Percentiles rank a stretch among this genome's conserved stretches.
phyloP scores from a whole-genome alignment of 2,888 invertebrate genomes.

The Cepaea hortensis region DNA sequence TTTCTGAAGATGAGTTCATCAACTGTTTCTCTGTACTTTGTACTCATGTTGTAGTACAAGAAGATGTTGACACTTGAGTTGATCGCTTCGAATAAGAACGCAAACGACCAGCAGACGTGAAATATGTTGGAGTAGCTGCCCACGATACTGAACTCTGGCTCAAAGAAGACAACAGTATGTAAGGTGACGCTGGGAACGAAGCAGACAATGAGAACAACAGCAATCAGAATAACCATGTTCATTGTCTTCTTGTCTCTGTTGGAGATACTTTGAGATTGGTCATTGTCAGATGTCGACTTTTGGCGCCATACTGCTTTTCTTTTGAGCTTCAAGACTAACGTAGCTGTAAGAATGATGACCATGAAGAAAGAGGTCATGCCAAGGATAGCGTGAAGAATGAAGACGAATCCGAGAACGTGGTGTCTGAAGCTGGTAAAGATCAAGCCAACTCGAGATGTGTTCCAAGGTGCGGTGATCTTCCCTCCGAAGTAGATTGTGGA shows the following conservation, averaged over 20 bases:
- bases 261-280: background rate
- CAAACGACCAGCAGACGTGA: conserved; percentile 1
- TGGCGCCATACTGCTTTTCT: background rate
- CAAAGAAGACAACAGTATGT: background rate
- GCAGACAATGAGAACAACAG: background rate
- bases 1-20: background rate
- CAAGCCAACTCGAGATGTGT: background rate
- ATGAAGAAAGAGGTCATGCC: background rate
- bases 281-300: background rate
- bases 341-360: background rate
- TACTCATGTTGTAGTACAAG: conserved; percentile 7
- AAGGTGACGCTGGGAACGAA: background rate
- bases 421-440: background rate
- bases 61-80: conserved; percentile 6
- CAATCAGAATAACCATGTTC: background rate
- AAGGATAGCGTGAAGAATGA: background rate
- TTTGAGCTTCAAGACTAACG: background rate
- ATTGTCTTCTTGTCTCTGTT: background rate
- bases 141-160: background rate
- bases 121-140: background rate
- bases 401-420: background rate
- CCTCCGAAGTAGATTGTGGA: background rate
- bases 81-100: conserved; percentile 7
- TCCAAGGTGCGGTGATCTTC: background rate
- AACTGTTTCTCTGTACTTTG: background rate